Evolutionary conservation across 2,113 vertebrate genomes (phyloP), one percentile per base, ranked within the genome.

Genomic region (Axis porcinus): DNA sequence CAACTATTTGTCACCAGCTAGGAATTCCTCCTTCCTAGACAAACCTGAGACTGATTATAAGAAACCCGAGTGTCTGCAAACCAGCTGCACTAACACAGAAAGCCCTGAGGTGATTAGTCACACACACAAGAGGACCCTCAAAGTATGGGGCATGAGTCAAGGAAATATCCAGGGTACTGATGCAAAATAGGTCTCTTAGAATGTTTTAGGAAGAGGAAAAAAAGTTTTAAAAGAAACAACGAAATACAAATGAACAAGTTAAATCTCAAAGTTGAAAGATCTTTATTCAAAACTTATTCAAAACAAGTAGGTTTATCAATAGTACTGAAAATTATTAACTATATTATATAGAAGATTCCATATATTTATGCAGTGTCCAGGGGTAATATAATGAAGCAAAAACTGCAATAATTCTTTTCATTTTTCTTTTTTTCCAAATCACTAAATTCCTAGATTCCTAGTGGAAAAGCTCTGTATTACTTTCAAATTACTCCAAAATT

Each of bases 231-330:
- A 36, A 78, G 17, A 96, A 82, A 92, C 27, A 89, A 91, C 5
- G 3, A 94, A 97, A 86, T 43, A 83, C 14, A 33, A 83, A 87
- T 30, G 43, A 89, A 70, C 10, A 97, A 88, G 84, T 57, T 74
- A 67, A 91, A 64, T 45, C 14, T 92, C 54, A 30, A 54, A 79
- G 23, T 67, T 84, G 52, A 82, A 97, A 94, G n/a, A 83, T 11
- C 14, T 81, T 95, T 89, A 86, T 64, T 97, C 47, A 95, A 92
- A 96, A 78, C 21, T 95, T 89, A 82, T 64, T 97, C 47, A 95
- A 92, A 96, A 78, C 21, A 33, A 33, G 2, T 33, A 97, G 28
- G 83, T 9, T 87, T 84, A 82, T 16, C 13, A 64, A 27, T 70
- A 92, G 14, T 89, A 79, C n/a, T 74, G 52, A 74, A 87, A 88